Base-by-base conservation (phyloP, 2,888 invertebrate species). In the Mesochorus sp. region DNA sequence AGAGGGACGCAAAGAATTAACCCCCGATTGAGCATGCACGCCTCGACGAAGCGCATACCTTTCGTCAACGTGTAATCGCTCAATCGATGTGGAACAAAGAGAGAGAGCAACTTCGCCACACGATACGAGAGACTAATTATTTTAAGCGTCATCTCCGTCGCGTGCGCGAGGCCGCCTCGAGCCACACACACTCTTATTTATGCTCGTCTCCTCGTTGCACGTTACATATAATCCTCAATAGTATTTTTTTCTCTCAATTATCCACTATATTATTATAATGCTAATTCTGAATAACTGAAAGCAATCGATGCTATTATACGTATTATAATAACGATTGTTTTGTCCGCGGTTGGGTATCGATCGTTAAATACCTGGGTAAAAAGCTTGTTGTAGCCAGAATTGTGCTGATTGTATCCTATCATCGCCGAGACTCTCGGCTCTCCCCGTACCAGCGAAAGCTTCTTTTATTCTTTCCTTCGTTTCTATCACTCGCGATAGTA, bases 321-420 rank as follows among this genome's bases (percentile, higher is more conserved):
- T 28, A 0, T 6, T 1, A 26, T 6, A 1, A 14, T 51, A 17
- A 8, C 14, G 24, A 49, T n/a, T 49, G 3, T 21, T 19, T 4
- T 5, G 10, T 3, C 4, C 10, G 8, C 10, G 24, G n/a, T 3
- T n/a, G 12, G 19, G 3, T 10, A 10, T 17, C 28, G 3, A 1
- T 44, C 1, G 10, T n/a, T 5, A 24, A 49, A 53, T 92, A 96
- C 96, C 95, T 96, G 96, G 79, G 96, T 95, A 89, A 95, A 95
- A 90, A 96, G 94, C 93, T 95, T 96, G 93, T 95, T 95, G 93
- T 95, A 95, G 91, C 95, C 95, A 90, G 95, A 94, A 91, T 93
- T 94, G 91, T 94, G 94, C 92, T 93, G 94, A 92, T 94, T 95
- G 93, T 95, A 95, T 87, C 95, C 94, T 93, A 95, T 95, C 94